Base-by-base conservation (phyloP, 1,140 invertebrate species). In the Microvelia longipes region DNA sequence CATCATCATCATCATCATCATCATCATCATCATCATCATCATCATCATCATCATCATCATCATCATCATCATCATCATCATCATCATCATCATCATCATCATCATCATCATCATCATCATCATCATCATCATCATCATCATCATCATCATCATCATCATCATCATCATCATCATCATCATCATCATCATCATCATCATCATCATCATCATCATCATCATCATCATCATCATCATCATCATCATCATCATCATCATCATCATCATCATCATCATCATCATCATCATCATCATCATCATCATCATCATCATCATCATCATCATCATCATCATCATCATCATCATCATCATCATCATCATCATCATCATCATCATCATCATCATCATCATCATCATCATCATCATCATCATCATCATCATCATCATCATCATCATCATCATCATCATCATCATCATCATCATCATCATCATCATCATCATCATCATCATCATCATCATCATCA, bases 11-110 rank as follows among this genome's bases (percentile, higher is more conserved):
- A 60, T 60, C 50, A 60, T 60, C 50, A 60, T 60, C 50, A 60
- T 60, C 50, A 60, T 60, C 50, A 60, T 60, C 50, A 60, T 60
- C 50, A 60, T 60, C 50, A 60, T 60, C 50, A 60, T 60, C 50
- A 60, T 60, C 50, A 60, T 60, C 50, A 60, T 60, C 50, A 60
- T 60, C 50, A 60, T 60, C 50, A 60, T 60, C 50, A 60, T 60
- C 50, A 60, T 60, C 50, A 60, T 60, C 50, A 60, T 60, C 50
- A 60, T 60, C 50, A 60, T 60, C 50, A 60, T 60, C 50, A 60
- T 60, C 50, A 60, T 60, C 50, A 60, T 60, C 50, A 60, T 60
- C 50, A 60, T 60, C 50, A 60, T 60, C 50, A 60, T 60, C 50
- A 60, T 60, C 50, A 60, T 60, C 50, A 60, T 60, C 50, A 60